Base-by-base conservation (phyloP, 2,888 invertebrate genomes). In the Dioctria linearis region DNA sequence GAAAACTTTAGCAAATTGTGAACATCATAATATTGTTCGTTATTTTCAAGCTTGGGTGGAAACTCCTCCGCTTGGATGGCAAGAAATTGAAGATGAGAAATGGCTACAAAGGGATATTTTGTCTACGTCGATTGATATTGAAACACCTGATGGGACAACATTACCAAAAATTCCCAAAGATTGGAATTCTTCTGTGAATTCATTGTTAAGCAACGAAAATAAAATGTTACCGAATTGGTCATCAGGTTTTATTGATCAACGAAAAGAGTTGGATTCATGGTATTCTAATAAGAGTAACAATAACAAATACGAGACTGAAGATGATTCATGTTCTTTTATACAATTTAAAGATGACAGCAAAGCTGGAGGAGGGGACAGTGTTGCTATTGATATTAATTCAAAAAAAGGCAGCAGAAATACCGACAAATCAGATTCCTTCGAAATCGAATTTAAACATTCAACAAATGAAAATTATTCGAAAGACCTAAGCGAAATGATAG, bases 31-130 rank as follows among this genome's bases (percentile, higher is more conserved):
- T 87, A 99, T 99, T 84, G 98, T 99, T 76, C 92, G 99, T 2
- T 99, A 98, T 89, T 96, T 95, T 89, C 95, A 97, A 90, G 95
- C 98, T 0, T 99, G 99, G 99, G 91, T 97, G 0, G 98, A 99
- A 89, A 92, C 93, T 81, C 98, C 98, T 6, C 98, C 98, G 3
- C 90, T 92, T 6, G 94, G 93, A 5, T 98, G 98, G 97, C 95
- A 96, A 88, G 94, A 95, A 85, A 91, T 92, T 43, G 92, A 93
- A 66, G 98, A 98, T 88, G 90, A 91, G 40, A 87, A 91, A 79
- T 85, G 86, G 83, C 79, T 89, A 73, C 86, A 86, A 0, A 85
- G 85, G 6, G 88, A 88, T 80, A 82, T 87, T 80, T 86, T 80
- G 5, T 83, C 88, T 0, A 88, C 88, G 25, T 88, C 89, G 0